Evolutionary conservation across 2,113 vertebrate genomes (phyloP), one percentile per base, ranked within the genome.

Genomic region (Cheilinus undulatus): DNA sequence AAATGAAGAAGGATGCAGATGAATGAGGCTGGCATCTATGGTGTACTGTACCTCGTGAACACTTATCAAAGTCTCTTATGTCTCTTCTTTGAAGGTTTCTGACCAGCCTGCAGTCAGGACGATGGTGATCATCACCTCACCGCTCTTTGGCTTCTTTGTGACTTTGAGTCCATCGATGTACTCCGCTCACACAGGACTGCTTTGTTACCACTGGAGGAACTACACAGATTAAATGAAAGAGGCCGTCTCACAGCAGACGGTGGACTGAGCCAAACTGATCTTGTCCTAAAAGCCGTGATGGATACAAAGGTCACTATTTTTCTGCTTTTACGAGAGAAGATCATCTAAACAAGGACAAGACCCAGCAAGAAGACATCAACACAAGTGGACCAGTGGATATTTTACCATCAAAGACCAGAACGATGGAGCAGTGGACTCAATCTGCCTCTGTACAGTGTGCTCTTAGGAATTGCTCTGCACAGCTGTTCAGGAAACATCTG

Each of bases 401-500:
- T 51, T 14, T 46, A n/a, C 9, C 42, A 22, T 13, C 2, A 3
- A 36, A 57, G 26, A 53, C 46, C 52, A 50, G 76, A 60, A 46
- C 23, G 51, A 45, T 20, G 69, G 62, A 36, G 15, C 19, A 9
- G 14, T 42, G 14, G 40, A 42, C 40, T 19, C 14, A 14, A 8
- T 42, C 17, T 42, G 40, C 5, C 14, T 42, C 14, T 68, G 63
- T 58, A 65, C 57, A 24, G 13, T n/a, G 45, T 69, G 56, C 64
- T 72, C 73, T 63, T 9, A 17, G 24, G 36, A 50, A 36, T 50
- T 45, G 57, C 22, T 70, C 53, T 82, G 61, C 38, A 60, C 78
- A 87, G 76, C 72, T 82, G 86, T 70, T 80, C 70, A 63, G 69
- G 53, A 76, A 82, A 90, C 82, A 83, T 82, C 76, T 86, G 84